Evolutionary conservation across 2,797 vertebrate genomes (phyloP).

Genomic region (Acipenser oxyrinchus): DNA sequence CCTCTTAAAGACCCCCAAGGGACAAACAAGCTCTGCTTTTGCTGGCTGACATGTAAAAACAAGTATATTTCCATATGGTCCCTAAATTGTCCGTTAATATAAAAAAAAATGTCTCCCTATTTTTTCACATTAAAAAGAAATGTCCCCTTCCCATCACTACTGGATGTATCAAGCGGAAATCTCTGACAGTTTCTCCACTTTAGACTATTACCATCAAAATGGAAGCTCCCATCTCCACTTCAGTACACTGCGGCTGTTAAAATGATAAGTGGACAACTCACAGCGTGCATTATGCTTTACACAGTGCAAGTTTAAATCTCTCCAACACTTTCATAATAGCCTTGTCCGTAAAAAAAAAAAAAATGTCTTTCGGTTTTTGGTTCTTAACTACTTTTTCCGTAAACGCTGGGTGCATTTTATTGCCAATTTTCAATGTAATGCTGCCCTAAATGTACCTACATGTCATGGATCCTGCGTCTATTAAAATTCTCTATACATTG

Average conservation of each 20-base stretch:
- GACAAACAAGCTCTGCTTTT: constrained; percentile 37
- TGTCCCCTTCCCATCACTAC: not conserved
- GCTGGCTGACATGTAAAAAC: constrained; percentile 50
- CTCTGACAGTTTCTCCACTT: constrained; percentile 23
- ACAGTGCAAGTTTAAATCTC: not conserved
- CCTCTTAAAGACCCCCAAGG: constrained; percentile 29
- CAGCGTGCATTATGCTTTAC: constrained; percentile 4
- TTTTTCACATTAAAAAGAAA: constrained; percentile 20
- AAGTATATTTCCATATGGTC: constrained; percentile 28
- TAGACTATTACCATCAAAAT: constrained; percentile 13
- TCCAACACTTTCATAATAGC: not conserved
- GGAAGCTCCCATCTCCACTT: constrained; percentile 5
- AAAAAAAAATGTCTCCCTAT: constrained; percentile 12
- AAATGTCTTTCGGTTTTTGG: not conserved
- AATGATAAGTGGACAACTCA: constrained; percentile 5
- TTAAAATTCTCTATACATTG: too few species aligned
- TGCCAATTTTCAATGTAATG: too few species aligned
- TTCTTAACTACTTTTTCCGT: not conserved
- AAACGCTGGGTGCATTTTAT: not conserved
- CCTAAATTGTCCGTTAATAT: constrained; percentile 30
- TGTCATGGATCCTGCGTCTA: too few species aligned
- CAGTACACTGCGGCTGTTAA: constrained; percentile 7
- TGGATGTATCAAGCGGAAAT: constrained; percentile 5
- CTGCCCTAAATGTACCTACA: too few species aligned
- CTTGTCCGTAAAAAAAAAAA: not conserved